phyloP scores from a whole-genome alignment of 2,888 invertebrate genomes.

The Morinoia aosen region DNA sequence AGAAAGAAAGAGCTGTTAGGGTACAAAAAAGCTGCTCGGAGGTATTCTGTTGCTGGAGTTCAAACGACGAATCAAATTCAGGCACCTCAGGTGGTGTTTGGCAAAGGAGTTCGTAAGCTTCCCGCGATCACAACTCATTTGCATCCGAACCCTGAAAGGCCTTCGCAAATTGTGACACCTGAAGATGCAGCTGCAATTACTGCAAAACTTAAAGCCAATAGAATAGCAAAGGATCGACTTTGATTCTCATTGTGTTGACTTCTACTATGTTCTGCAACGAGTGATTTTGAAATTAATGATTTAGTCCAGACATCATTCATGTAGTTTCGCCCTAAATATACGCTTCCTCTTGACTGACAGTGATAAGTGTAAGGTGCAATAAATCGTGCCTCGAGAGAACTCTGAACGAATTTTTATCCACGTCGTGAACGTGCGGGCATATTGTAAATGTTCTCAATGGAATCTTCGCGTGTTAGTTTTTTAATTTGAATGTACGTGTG shows the following conservation, averaged over 20 bases:
- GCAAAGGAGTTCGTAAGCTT: constrained; percentile 57
- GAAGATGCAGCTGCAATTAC: constrained; percentile 51
- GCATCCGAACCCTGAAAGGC: constrained; percentile 46
- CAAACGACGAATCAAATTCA: constrained; percentile 66
- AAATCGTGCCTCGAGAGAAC: neutral
- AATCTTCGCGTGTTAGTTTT: constrained; percentile 30
- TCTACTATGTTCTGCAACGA: neutral
- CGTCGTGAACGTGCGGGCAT: constrained; percentile 25
- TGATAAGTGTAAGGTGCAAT: neutral
- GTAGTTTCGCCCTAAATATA: neutral
- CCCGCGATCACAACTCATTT: constrained; percentile 59
- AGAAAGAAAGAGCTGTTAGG: constrained; percentile 33
- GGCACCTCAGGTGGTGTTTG: constrained; percentile 57
- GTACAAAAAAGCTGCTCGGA: constrained; percentile 52
- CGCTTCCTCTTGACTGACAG: neutral
- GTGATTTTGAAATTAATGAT: neutral
- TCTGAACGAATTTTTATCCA: neutral
- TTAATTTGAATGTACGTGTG: neutral
- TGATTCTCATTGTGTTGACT: neutral
- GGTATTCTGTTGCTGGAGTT: constrained; percentile 64
- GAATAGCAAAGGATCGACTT: neutral
- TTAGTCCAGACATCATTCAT: neutral
- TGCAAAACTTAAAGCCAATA: constrained; percentile 15
- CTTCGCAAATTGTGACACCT: constrained; percentile 39
- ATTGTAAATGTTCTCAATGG: neutral